A percentile compares a stretch with the other conserved stretches of the same genome.
These are phyloP conservation scores for Accipiter virgatus DNA, from an alignment of 2,113 vertebrate species.

Conservation along the genomic window DNA sequence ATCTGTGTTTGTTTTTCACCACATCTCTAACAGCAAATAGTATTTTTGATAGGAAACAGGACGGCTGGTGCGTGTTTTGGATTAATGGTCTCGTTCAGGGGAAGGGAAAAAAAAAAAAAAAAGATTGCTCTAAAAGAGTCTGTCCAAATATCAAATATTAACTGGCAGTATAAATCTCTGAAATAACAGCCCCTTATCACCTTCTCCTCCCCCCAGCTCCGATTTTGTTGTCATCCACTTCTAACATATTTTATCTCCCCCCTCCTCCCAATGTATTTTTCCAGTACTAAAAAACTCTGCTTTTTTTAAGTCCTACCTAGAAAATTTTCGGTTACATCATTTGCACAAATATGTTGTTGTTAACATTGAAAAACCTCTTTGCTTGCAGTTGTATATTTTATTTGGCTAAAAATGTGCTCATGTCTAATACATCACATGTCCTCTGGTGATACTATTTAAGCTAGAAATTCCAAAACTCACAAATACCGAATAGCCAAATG, in stretches of 20 bases:
- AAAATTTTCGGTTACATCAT: slow-evolving; percentile 88
- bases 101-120: not conserved
- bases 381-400: slow-evolving; percentile 93
- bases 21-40: not conserved
- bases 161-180: not conserved
- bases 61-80: not conserved
- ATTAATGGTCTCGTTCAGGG: not conserved
- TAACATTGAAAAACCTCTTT: slow-evolving; percentile 88
- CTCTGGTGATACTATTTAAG: slow-evolving; percentile 92
- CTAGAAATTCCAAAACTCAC: slow-evolving; percentile 98
- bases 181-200: slow-evolving; percentile 8
- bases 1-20: not conserved
- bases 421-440: slow-evolving; percentile 92
- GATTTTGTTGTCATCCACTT: not conserved
- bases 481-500: slow-evolving; percentile 89
- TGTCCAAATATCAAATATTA: not conserved
- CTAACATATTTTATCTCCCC: slow-evolving; percentile 56
- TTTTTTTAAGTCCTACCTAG: slow-evolving; percentile 73
- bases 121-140: not conserved
- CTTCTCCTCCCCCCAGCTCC: not conserved
- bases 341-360: slow-evolving; percentile 91
- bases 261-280: slow-evolving; percentile 63
- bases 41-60: not conserved
- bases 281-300: slow-evolving; percentile 59
- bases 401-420: slow-evolving; percentile 86